Conservation (phyloP, 2,797 vertebrate species). For the Brachyalestes nurse region DNA sequence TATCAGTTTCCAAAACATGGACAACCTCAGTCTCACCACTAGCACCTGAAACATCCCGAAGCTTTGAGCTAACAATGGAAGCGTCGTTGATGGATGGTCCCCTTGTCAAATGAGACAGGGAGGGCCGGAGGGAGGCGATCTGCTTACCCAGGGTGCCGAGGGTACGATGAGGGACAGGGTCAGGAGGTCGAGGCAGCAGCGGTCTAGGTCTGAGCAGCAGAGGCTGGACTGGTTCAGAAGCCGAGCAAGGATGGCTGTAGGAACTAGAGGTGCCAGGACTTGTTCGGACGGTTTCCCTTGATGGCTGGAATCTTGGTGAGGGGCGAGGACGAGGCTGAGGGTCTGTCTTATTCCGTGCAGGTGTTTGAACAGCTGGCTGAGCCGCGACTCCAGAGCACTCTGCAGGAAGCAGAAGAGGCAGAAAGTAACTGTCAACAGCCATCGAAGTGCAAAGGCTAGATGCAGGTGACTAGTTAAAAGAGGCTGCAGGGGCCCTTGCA, state of each 20-base stretch:
- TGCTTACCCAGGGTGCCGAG: constrained; percentile 62
- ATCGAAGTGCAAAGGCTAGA: constrained; percentile 36
- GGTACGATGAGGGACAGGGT: constrained; percentile 71
- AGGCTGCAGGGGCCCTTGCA: constrained; percentile 30
- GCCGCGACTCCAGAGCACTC: constrained; percentile 68
- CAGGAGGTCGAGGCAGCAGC: constrained; percentile 68
- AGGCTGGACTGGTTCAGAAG: constrained; percentile 65
- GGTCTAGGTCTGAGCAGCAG: constrained; percentile 63
- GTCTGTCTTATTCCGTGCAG: constrained; percentile 72
- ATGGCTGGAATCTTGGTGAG: constrained; percentile 53
- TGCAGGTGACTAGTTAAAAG: constrained; percentile 47
- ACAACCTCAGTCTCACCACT: constrained; percentile 38
- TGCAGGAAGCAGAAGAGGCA: constrained; percentile 50
- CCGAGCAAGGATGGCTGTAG: constrained; percentile 48
- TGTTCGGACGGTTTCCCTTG: constrained; percentile 1
- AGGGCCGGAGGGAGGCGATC: constrained; percentile 22
- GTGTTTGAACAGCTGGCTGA: constrained; percentile 73
- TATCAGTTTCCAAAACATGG: constrained; percentile 51
- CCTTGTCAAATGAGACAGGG: constrained; percentile 14
- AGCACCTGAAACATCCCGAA: constrained; percentile 39
- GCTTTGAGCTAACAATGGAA: constrained; percentile 38
- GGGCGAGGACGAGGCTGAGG: constrained; percentile 64
- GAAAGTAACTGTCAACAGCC: constrained; percentile 48
- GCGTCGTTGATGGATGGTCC: constrained; percentile 38
- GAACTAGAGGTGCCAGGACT: constrained; percentile 32